Evolutionary conservation across 64 coral and sea anemone species (phyloP), one percentile per base, ranked within the genome.

Genomic region (Montipora capricornis): DNA sequence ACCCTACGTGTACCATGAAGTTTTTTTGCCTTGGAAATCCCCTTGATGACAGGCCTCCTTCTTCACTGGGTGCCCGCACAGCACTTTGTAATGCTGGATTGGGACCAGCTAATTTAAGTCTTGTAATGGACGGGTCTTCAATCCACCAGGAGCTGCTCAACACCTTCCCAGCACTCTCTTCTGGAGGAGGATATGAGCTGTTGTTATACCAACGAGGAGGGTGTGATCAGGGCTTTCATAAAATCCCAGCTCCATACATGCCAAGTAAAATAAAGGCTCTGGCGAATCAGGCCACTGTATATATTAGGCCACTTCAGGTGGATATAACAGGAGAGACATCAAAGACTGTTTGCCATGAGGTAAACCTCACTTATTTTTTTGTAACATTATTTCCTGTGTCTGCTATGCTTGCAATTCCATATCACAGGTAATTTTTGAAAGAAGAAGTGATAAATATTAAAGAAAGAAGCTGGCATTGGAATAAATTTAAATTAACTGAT

Each of bases 131-230:
- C 82, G 78, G 83, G 0, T 67, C 19, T 13, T 68, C 45, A 4
- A 70, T 95, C 12, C 90, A 92, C 57, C 16, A 66, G 22, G 20
- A 80, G n/a, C 66, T 95, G 13, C 44, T 92, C 15, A 83, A 95
- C 29, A 92, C 45, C 11, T 95, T 87, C 87, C 77, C 83, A 86
- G 46, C 44, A 4, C 84, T 92, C 26, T 49, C 47, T 80, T 70
- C 49, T 60, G 83, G 62, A 2, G 94, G 94, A 47, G 89, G 94
- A 51, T 95, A 95, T 78, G 83, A 83, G 24, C 68, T 95, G 66
- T 90, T 95, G 19, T 69, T 95, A 3, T 88, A 92, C 79, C 89
- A 95, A 75, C 49, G 94, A n/a, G 94, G 94, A 48, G 89, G 94
- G 47, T 66, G 49, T 20, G 84, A 92, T 15, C 94, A 92, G 44